Base-by-base conservation (phyloP, 2,888 invertebrate species). In the Trichogramma evanescens region DNA sequence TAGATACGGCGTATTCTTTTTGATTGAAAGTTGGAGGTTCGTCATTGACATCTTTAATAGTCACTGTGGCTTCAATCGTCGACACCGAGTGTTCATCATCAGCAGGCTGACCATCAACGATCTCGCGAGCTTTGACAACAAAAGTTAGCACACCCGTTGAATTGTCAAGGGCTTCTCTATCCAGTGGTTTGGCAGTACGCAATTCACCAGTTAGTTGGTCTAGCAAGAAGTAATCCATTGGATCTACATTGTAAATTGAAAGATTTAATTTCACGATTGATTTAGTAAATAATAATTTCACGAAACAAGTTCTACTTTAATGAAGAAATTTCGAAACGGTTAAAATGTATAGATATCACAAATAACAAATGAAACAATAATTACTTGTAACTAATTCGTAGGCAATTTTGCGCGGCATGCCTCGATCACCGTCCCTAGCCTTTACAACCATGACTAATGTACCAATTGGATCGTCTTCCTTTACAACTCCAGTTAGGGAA, bases 11-110 rank as follows among this genome's bases (percentile, higher is more conserved):
- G 78, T 92, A 93, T 75, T 93, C 93, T 51, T 88, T 83, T 50
- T 84, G 83, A 79, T 91, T 91, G 78, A 94, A 94, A 50, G 83
- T 81, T 0, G 94, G 94, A 0, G 92, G 89, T 67, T 92, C 92
- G 73, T 94, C 94, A 76, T 94, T 94, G 1, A 93, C 91, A 74
- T 94, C 94, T 69, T 87, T 86, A 67, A 94, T 89, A 48, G 90
- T 92, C 55, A 95, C 85, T 0, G 89, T 89, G 7, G 89, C 88
- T 58, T 88, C 87, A 1, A 90, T 86, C 1, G 83, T 82, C 1
- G 89, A 84, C 3, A 86, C 84, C 0, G 91, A 88, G 56, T 86
- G 76, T 3, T 86, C 80, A 65, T 89, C 88, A 67, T 85, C 83
- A 4, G 87, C 80, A 1, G 88, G 87, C 0, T 81, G 78, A 0